Conservation (phyloP, 1,140 invertebrate species). For the Chionoecetes opilio region DNA sequence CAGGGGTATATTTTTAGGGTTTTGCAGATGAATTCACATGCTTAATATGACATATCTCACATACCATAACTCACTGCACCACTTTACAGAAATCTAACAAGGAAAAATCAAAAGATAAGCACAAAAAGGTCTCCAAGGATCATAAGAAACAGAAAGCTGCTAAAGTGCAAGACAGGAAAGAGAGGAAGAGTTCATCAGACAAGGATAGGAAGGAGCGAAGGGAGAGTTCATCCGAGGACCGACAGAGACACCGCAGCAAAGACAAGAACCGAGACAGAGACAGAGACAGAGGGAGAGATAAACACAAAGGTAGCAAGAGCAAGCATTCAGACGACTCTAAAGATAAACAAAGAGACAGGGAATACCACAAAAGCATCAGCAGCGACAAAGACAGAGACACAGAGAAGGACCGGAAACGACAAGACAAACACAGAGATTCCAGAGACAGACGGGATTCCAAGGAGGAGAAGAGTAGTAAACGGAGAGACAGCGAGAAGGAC, state of each 20-base stretch:
- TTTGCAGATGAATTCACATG: background rate
- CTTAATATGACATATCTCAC: background rate
- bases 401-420: conserved; percentile 32
- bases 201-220: conserved; percentile 72
- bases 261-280: conserved; percentile 49
- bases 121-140: conserved; percentile 58
- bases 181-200: conserved; percentile 69
- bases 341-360: conserved; percentile 50
- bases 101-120: conserved; percentile 81
- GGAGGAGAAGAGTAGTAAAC: conserved; percentile 82
- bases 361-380: conserved; percentile 52
- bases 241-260: conserved; percentile 22
- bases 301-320: conserved; percentile 34
- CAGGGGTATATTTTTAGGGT: too few species aligned
- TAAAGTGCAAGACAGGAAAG: conserved; percentile 71
- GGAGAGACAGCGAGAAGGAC: conserved; percentile 82
- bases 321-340: conserved; percentile 41
- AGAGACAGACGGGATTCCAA: conserved; percentile 63
- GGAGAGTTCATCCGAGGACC: conserved; percentile 49
- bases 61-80: background rate
- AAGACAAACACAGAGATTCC: conserved; percentile 64
- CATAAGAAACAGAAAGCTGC: conserved; percentile 49
- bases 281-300: conserved; percentile 69
- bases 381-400: conserved; percentile 50
- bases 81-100: conserved; percentile 64